Conservation (phyloP, 1,140 invertebrate genomes). For the Atta cephalotes region DNA sequence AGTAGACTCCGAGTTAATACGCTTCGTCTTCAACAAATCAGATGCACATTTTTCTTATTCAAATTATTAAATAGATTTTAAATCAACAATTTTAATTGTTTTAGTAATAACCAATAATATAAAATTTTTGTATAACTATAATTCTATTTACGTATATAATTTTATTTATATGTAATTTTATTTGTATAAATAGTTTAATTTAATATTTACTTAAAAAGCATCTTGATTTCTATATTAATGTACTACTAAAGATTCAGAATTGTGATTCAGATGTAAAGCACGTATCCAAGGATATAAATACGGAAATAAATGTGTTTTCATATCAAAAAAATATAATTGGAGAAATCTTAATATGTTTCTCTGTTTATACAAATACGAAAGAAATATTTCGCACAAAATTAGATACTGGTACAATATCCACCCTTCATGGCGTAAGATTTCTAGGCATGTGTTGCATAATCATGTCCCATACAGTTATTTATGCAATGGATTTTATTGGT, state of each 20-base stretch:
- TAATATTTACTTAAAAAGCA: background rate
- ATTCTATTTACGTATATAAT: too few species aligned
- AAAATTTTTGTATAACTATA: too few species aligned
- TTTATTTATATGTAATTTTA: background rate
- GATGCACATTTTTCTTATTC: too few species aligned
- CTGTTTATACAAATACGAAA: conserved; percentile 82
- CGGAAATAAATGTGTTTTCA: background rate
- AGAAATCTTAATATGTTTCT: conserved; percentile 83
- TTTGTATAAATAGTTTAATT: background rate
- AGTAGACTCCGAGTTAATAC: background rate
- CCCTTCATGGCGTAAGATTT: conserved; percentile 84
- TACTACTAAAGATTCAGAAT: background rate
- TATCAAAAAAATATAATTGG: conserved; percentile 55
- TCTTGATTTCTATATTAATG: background rate
- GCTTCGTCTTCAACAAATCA: too few species aligned
- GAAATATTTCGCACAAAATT: conserved; percentile 79
- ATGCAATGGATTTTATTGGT: conserved; percentile 78
- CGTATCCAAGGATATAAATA: conserved; percentile 59
- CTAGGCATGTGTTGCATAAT: conserved; percentile 86
- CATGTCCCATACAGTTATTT: conserved; percentile 79
- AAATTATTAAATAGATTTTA: too few species aligned
- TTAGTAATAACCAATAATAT: too few species aligned
- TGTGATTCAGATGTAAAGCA: conserved; percentile 34
- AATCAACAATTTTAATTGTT: too few species aligned
- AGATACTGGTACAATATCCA: conserved; percentile 72